These are phyloP conservation scores for Bubo blakistoni DNA, from an alignment of 2,113 vertebrate genomes.

Conservation along the genomic window DNA sequence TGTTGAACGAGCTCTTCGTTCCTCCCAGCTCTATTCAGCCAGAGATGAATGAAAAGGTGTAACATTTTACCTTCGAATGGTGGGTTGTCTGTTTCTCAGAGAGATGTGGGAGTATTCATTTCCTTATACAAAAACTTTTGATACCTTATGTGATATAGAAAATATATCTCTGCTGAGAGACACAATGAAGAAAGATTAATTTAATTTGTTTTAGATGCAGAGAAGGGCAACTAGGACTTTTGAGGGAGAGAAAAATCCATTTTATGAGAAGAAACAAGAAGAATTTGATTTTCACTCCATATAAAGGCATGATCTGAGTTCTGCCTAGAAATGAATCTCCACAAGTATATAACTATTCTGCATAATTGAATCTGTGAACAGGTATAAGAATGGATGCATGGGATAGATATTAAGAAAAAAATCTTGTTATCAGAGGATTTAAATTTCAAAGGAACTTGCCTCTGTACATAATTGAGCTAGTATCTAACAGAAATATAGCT, in stretches of 20 bases:
- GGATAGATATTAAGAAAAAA: not conserved
- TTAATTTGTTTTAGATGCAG: not conserved
- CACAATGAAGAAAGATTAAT: not conserved
- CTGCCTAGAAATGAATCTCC: not conserved
- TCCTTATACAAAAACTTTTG: not conserved
- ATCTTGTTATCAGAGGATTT: not conserved
- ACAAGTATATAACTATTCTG: not conserved
- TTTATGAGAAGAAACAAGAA: not conserved
- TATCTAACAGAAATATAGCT: not conserved
- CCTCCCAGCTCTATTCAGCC: not conserved
- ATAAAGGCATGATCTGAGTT: not conserved
- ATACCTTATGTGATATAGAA: not conserved
- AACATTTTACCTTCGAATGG: not conserved
- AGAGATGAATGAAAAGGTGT: not conserved
- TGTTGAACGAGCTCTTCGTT: not conserved
- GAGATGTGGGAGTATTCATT: not conserved
- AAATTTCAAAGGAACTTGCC: not conserved
- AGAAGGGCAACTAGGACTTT: not conserved
- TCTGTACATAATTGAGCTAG: not conserved
- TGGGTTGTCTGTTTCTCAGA: not conserved
- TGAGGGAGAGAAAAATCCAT: not conserved
- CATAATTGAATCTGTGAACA: not conserved
- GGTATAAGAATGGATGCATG: not conserved
- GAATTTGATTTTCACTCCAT: not conserved
- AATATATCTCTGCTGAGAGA: not conserved